Evolutionary conservation across 2,113 vertebrate species (phyloP).

Genomic region (Corapipo altera): DNA sequence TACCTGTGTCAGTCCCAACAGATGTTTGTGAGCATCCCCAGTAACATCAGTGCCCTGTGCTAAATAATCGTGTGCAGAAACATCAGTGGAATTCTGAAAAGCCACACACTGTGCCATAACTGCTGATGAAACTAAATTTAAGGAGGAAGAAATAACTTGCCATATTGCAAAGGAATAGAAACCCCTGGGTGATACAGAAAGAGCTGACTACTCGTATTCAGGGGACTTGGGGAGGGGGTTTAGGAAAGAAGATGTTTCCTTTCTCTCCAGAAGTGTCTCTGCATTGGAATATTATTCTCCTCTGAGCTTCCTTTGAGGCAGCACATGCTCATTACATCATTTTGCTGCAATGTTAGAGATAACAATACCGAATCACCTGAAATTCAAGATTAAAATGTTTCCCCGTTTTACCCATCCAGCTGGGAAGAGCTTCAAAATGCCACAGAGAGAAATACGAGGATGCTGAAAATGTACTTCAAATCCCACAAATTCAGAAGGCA

Average conservation of each 20-base stretch:
- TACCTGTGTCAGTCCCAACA: not conserved
- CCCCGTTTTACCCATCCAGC: not conserved
- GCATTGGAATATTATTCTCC: not conserved
- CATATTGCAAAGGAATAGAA: conserved; percentile 50
- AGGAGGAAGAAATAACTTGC: conserved; percentile 15
- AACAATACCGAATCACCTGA: not conserved
- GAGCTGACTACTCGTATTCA: not conserved
- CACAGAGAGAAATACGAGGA: not conserved
- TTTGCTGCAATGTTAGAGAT: not conserved
- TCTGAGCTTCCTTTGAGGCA: not conserved
- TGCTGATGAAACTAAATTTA: conserved; percentile 51
- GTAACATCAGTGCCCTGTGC: not conserved
- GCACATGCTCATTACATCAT: not conserved
- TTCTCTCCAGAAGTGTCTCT: not conserved
- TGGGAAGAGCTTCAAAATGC: not conserved
- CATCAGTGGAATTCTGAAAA: conserved; percentile 14
- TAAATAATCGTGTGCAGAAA: not conserved
- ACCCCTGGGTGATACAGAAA: not conserved
- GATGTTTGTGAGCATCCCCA: not conserved
- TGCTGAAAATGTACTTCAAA: not conserved
- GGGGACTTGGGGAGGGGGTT: not conserved
- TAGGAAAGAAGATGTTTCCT: not conserved
- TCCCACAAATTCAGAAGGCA: not conserved
- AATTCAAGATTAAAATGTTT: not conserved
- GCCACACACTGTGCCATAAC: conserved; percentile 36